Evolutionary conservation across 2,113 vertebrate species (phyloP), one percentile per base, ranked within the genome.

Genomic region (Bostrychus sinensis): DNA sequence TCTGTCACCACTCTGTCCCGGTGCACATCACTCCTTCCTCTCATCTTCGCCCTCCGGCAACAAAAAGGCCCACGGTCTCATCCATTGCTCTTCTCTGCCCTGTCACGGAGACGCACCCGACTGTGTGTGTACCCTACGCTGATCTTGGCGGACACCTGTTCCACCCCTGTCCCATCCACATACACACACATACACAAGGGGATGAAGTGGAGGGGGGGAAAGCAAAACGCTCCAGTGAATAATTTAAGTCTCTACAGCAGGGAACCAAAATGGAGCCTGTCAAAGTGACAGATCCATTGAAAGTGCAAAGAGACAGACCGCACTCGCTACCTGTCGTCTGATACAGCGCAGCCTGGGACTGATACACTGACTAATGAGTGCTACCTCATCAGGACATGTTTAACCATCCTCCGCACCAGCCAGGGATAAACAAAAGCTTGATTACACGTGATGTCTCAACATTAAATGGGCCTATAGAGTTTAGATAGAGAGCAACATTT

Each of bases 141-240:
- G 86, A 89, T 91, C 80, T 80, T 71, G 37, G 70, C 78, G 78
- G 89, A 90, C 90, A 91, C 84, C 90, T 91, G 89, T 77, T 89
- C 81, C 80, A 63, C 72, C 70, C 81, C 60, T 64, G 25, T 48
- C 39, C 32, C 61, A 56, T 22, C 50, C 19, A 22, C 28, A 20
- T 28, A 19, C 32, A 16, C 59, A 32, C 42, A 43, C 42, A 39
- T 36, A 53, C 46, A 58, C 60, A 20, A 41, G 77, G 57, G 74
- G 70, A 62, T 70, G 63, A 20, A 62, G 59, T 70, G 62, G 45
- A 62, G 67, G 76, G 60, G 72, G 77, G 68, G 26, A 23, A 84
- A 83, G 83, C 86, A 89, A 90, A 90, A 89, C 37, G 87, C 86
- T 85, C 74, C 75, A 69, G 81, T 90, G 86, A 90, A 89, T 90